These are phyloP conservation scores for Caprella mutica DNA, from an alignment of 2,888 invertebrate genomes.

Conservation along the genomic window DNA sequence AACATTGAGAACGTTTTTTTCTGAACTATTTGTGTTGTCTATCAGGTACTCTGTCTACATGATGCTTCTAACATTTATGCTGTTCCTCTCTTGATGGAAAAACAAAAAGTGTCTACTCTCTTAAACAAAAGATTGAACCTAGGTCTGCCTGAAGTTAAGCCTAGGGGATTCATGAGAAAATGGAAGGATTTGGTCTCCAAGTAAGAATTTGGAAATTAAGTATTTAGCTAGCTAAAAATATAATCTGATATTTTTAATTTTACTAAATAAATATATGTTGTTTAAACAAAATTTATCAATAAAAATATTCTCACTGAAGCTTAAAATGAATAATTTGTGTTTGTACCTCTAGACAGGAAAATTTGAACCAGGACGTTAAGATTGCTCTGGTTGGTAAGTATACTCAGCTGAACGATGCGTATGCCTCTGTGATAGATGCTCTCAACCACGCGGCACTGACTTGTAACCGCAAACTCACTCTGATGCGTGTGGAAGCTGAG, in stretches of 20 bases:
- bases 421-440: slow-evolving; percentile 91
- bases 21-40: too few species aligned
- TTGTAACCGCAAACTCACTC: slow-evolving; percentile 66
- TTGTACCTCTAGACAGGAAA: slow-evolving; percentile 68
- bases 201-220: slow-evolving; percentile 32
- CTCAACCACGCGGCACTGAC: slow-evolving; percentile 84
- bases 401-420: slow-evolving; percentile 87
- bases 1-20: too few species aligned
- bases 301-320: too few species aligned
- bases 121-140: slow-evolving; percentile 69
- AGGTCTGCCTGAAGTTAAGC: slow-evolving; percentile 51
- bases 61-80: slow-evolving; percentile 90
- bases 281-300: background rate
- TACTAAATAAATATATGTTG: background rate
- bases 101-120: slow-evolving; percentile 75
- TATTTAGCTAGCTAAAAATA: background rate
- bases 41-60: slow-evolving; percentile 79
- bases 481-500: slow-evolving; percentile 81
- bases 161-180: slow-evolving; percentile 63
- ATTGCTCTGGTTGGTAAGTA: slow-evolving; percentile 95
- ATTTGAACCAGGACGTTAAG: slow-evolving; percentile 66
- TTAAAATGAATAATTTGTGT: too few species aligned
- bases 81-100: slow-evolving; percentile 86
- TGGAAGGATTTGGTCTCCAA: slow-evolving; percentile 80
- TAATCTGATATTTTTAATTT: background rate